Percentiles rank a stretch among this genome's conserved stretches.
These are phyloP conservation scores for Pseudococcus viburni DNA, from an alignment of 2,888 invertebrate genomes.

Conservation along the genomic window DNA sequence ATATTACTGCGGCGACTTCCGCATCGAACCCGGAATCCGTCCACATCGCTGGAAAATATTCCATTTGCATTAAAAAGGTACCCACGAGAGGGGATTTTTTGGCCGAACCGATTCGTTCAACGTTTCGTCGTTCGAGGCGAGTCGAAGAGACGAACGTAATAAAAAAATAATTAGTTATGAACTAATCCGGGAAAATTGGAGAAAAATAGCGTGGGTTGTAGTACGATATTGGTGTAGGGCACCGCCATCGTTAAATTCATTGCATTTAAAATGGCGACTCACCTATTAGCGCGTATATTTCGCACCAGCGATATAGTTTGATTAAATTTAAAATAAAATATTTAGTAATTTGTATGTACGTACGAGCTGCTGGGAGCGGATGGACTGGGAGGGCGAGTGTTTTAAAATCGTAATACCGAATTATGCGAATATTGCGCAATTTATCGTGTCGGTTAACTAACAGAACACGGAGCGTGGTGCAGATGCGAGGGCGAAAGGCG, in stretches of 20 bases:
- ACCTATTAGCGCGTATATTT: slow-evolving; percentile 6
- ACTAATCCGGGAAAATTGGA: slow-evolving; percentile 1
- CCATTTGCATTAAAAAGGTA: too few species aligned
- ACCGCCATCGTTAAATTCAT: background rate
- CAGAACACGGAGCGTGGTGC: background rate
- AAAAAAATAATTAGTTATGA: slow-evolving; percentile 25
- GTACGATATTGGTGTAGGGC: background rate
- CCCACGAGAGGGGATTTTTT: too few species aligned
- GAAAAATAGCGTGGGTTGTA: slow-evolving; percentile 5
- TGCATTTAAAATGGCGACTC: background rate
- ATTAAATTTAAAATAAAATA: slow-evolving; percentile 22
- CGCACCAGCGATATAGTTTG: background rate
- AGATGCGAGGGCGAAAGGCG: background rate
- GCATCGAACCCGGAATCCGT: too few species aligned
- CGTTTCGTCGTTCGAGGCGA: background rate
- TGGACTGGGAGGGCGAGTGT: background rate
- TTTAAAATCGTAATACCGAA: slow-evolving; percentile 25
- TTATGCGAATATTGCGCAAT: slow-evolving; percentile 18
- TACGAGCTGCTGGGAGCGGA: background rate
- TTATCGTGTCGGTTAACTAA: slow-evolving; percentile 15
- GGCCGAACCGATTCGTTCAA: background rate
- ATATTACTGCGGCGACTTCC: too few species aligned
- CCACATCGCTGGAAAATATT: too few species aligned
- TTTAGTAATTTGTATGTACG: slow-evolving; percentile 3
- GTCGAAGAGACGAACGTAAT: background rate